These are phyloP conservation scores for Sciurus niger DNA, from an alignment of 2,113 vertebrate genomes.

Conservation along the genomic window DNA sequence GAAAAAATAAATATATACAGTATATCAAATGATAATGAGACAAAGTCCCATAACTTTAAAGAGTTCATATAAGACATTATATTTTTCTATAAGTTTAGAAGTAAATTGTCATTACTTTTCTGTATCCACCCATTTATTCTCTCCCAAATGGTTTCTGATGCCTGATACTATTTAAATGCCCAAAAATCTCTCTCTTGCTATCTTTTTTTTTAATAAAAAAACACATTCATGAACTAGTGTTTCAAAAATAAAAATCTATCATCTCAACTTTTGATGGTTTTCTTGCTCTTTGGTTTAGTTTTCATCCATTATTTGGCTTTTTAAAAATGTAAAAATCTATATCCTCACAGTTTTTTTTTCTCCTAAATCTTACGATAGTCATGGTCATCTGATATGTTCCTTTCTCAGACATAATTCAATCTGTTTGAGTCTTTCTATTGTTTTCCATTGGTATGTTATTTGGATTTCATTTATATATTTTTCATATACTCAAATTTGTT, in stretches of 20 bases:
- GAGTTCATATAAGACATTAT: background rate
- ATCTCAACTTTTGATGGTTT: background rate
- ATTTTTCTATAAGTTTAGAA: background rate
- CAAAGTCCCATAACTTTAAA: background rate
- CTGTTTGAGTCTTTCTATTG: too few species aligned
- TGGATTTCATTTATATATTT: background rate
- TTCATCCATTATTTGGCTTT: background rate
- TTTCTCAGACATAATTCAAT: background rate
- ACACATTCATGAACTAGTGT: background rate
- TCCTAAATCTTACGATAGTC: background rate
- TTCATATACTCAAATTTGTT: background rate
- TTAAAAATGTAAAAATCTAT: background rate
- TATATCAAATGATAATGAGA: background rate
- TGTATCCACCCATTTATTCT: background rate
- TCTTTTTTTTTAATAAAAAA: background rate
- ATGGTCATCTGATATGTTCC: background rate
- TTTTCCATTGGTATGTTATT: background rate
- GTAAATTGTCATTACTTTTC: background rate
- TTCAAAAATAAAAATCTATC: background rate
- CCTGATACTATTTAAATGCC: background rate
- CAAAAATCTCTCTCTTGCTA: background rate
- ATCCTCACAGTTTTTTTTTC: background rate
- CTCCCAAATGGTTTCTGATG: background rate
- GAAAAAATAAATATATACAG: background rate
- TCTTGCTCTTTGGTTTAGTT: background rate